Conservation (phyloP, 1,140 invertebrate genomes). For the Macrostomum lignano region DNA sequence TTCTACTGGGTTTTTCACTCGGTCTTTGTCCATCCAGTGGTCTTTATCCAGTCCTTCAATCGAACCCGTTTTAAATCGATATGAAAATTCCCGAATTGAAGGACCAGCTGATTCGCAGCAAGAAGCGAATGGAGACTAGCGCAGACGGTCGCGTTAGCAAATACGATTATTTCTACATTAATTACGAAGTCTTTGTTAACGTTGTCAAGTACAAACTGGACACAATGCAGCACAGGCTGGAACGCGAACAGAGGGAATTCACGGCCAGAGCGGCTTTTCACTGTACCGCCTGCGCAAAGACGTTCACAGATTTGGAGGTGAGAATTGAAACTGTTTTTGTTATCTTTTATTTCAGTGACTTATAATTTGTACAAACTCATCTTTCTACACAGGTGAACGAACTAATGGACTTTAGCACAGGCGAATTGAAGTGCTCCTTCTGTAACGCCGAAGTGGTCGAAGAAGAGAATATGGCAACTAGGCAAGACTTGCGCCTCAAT, state of each 20-base stretch:
- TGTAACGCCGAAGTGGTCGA: constrained; percentile 63
- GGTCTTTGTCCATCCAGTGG: too few relatives aligned
- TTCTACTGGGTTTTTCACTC: too few relatives aligned
- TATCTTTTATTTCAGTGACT: too few relatives aligned
- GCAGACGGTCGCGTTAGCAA: constrained; percentile 69
- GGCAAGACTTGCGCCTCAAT: too few relatives aligned
- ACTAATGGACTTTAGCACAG: constrained; percentile 51
- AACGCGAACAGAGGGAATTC: constrained; percentile 67
- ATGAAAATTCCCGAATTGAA: too few relatives aligned
- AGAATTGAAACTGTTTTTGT: too few relatives aligned
- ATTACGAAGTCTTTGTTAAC: constrained; percentile 82
- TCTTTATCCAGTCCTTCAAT: too few relatives aligned
- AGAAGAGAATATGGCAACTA: too few relatives aligned
- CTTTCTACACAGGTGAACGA: constrained; percentile 44
- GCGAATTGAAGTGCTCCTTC: constrained; percentile 55
- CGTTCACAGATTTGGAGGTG: constrained; percentile 41
- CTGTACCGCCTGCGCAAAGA: constrained; percentile 60
- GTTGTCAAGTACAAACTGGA: constrained; percentile 77
- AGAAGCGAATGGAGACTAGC: constrained; percentile 70
- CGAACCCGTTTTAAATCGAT: too few relatives aligned
- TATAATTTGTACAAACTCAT: background rate
- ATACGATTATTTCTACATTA: constrained; percentile 89
- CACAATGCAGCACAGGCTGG: constrained; percentile 69
- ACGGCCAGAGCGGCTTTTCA: constrained; percentile 78
- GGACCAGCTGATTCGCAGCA: constrained; percentile 73